Evolutionary conservation across 2,888 invertebrate genomes (phyloP), one percentile per base, ranked within the genome.

Genomic region (Ganaspis brasiliensis): DNA sequence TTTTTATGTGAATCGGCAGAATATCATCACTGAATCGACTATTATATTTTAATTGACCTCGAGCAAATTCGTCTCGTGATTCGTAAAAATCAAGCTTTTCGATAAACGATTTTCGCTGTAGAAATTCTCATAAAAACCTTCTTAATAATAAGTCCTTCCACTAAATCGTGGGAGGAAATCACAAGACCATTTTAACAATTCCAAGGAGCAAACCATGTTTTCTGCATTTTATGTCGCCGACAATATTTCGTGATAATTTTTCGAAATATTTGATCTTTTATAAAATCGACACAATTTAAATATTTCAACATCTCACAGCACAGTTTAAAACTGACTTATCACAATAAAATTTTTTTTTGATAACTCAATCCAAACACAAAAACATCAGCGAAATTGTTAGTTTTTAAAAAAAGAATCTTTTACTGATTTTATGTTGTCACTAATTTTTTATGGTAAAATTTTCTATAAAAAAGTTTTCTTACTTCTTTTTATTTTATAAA

Each of bases 161-260:
- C 67, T 45, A 67, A n/a, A 67, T 24, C 37, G 55, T 2, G 35
- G 63, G 75, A 74, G 77, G 67, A 74, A 75, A 81, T 81, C 79
- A 79, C 77, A 81, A 79, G 74, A 78, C 70, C 74, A 21, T 79
- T 74, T 75, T 26, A 35, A 75, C 74, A 77, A 79, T 77, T 77
- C 72, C 77, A 77, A 76, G 74, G 72, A 78, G 74, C 67, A 78
- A 40, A 57, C 45, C 61, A 49, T 57, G n/a, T 72, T 63, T 12
- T 5, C 56, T n/a, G 19, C 14, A 12, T 45, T 31, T 59, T 0
- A 4, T 21, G 40, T 67, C 9, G 2, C 40, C 24, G 45, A 45
- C 24, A 24, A 67, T 40, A n/a, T 63, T 63, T 26, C 45, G 9
- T 21, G 8, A 45, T 24, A 21, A n/a, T 24, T n/a, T 45, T n/a